Conservation (phyloP, 2,888 invertebrate genomes). For the Teinopalpus imperialis region DNA sequence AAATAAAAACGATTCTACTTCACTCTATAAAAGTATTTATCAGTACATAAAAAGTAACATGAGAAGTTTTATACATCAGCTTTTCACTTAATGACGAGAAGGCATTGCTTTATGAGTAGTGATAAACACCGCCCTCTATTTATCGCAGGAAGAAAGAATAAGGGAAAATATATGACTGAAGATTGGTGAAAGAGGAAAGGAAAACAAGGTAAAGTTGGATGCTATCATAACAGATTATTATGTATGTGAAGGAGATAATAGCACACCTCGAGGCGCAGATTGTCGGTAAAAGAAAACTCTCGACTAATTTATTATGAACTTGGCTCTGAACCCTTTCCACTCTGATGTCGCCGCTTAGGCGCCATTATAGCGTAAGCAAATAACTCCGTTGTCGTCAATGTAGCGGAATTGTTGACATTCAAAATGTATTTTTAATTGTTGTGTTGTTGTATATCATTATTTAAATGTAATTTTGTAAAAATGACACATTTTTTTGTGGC, state of each 20-base stretch:
- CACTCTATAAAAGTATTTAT: too few relatives aligned
- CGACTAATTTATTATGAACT: slow-evolving; percentile 9
- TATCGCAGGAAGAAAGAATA: not conserved
- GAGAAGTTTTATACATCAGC: too few relatives aligned
- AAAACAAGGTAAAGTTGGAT: slow-evolving; percentile 17
- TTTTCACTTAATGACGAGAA: too few relatives aligned
- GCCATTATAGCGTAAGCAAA: too few relatives aligned
- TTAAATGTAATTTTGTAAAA: too few relatives aligned
- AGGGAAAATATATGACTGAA: slow-evolving; percentile 8
- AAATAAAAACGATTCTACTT: too few relatives aligned
- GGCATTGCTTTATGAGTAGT: not conserved
- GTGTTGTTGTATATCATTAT: too few relatives aligned
- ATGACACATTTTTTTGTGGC: too few relatives aligned
- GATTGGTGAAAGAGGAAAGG: not conserved
- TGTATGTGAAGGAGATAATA: slow-evolving; percentile 7
- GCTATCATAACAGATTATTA: slow-evolving; percentile 14
- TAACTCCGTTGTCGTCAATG: not conserved
- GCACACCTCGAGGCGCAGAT: not conserved
- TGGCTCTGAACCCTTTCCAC: too few relatives aligned
- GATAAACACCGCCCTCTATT: not conserved
- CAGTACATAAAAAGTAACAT: too few relatives aligned
- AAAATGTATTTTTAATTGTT: too few relatives aligned
- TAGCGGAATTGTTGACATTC: not conserved
- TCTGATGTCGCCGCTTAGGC: too few relatives aligned
- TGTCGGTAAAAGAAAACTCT: slow-evolving; percentile 1